Conservation (phyloP, 2,797 vertebrate genomes). For the Hemitrygon akajei region DNA sequence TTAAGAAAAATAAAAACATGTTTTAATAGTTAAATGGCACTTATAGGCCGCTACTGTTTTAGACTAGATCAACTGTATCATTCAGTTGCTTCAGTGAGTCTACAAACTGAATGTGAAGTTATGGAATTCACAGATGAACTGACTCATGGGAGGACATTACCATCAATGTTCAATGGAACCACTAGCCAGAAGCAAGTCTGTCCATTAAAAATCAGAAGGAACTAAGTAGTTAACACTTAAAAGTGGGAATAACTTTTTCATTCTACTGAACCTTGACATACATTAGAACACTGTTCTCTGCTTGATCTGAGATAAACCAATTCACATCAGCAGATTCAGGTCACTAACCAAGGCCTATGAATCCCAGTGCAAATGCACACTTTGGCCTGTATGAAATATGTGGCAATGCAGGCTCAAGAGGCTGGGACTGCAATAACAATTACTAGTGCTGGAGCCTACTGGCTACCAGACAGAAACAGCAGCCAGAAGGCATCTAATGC, state of each 20-base stretch:
- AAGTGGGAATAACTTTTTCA: neutral
- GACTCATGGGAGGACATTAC: too few relatives aligned
- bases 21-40: too few relatives aligned
- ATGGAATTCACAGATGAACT: too few relatives aligned
- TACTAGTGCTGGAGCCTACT: neutral
- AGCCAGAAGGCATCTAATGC: neutral
- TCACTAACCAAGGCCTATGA: neutral
- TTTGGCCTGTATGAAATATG: neutral
- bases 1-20: too few relatives aligned
- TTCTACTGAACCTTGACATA: neutral
- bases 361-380: neutral
- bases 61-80: too few relatives aligned
- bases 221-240: neutral
- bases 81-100: too few relatives aligned
- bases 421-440: neutral
- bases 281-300: neutral
- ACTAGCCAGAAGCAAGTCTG: too few relatives aligned
- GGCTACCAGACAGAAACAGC: neutral
- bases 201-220: neutral
- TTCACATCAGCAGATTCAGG: neutral
- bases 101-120: too few relatives aligned
- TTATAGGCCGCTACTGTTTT: too few relatives aligned
- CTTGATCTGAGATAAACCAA: neutral
- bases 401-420: neutral
- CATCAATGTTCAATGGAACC: too few relatives aligned